Base-by-base conservation (phyloP, 2,888 invertebrate genomes). In the Lasioglossum zephyrum region DNA sequence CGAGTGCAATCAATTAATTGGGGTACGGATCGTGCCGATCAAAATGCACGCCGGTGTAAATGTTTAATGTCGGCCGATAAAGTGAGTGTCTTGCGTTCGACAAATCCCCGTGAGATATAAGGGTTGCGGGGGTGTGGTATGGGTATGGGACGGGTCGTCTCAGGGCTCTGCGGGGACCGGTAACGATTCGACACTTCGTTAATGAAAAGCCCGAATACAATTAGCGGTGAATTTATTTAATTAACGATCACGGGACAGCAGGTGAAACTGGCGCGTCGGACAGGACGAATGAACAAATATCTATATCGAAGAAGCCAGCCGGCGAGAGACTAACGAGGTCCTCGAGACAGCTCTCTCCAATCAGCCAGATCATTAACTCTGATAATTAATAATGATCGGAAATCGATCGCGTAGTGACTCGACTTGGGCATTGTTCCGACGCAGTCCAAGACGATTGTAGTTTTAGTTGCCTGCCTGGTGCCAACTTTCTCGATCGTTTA, bases 331-430 rank as follows among this genome's bases (percentile, higher is more conserved):
- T 94, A 94, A 94, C 94, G 92, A 94, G 93, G 92, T 93, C 92
- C 93, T 93, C 92, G 93, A 94, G 93, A 94, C 94, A 87, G n/a
- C 87, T 85, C 86, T 85, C 89, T 90, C 92, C 93, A 93, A 94
- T 94, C 93, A 93, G 92, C 91, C 91, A 89, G 93, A 93, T 93
- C 93, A 93, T 93, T 93, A 93, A 92, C 92, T 92, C 87, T 86
- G 90, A 91, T 93, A 93, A 94, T 94, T 93, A 93, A 93, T 93
- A 93, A 93, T 92, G 92, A 93, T 93, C 89, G 91, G 87, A 90
- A 92, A 93, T 94, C 93, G 91, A 93, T 88, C 84, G 66, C 84
- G 66, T 16, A 8, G 16, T 18, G 3, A 53, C 63, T 74, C 77
- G 60, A 57, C 70, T 53, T 22, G 22, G 13, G 11, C 75, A 76